These are phyloP conservation scores for Saturnia pavonia DNA, from an alignment of 2,888 invertebrate species.

Conservation along the genomic window DNA sequence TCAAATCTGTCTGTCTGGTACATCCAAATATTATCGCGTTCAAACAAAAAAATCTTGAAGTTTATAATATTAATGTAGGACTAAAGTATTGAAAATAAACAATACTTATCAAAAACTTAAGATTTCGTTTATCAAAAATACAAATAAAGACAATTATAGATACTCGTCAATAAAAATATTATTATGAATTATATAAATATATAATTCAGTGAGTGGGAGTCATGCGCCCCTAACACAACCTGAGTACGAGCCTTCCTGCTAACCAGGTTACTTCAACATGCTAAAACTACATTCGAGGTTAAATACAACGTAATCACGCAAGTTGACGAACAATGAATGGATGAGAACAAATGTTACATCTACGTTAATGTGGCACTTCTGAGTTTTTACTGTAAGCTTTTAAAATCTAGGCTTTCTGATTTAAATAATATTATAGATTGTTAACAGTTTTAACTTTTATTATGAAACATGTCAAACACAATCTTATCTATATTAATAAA, in stretches of 20 bases:
- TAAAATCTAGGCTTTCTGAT: background rate
- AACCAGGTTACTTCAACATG: slow-evolving; percentile 26
- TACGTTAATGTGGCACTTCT: background rate
- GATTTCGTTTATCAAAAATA: too few relatives aligned
- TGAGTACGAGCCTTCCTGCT: background rate
- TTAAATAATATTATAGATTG: too few relatives aligned
- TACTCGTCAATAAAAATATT: background rate
- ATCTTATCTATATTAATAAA: too few relatives aligned
- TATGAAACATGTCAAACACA: too few relatives aligned
- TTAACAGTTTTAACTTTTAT: too few relatives aligned
- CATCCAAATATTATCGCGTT: too few relatives aligned
- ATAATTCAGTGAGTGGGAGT: background rate
- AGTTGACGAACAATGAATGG: slow-evolving; percentile 18
- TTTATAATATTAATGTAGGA: too few relatives aligned
- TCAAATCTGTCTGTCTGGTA: too few relatives aligned
- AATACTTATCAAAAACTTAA: too few relatives aligned
- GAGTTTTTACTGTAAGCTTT: background rate
- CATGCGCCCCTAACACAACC: background rate
- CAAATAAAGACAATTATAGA: too few relatives aligned
- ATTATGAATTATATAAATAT: background rate
- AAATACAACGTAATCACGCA: slow-evolving; percentile 19
- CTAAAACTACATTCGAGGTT: slow-evolving; percentile 22
- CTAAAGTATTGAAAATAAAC: too few relatives aligned
- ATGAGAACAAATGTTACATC: slow-evolving; percentile 19
- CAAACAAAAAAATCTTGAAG: too few relatives aligned